Percentiles rank a stretch among this genome's conserved stretches.
These are phyloP conservation scores for Danio choprae DNA, from an alignment of 2,797 vertebrate species.

Conservation along the genomic window DNA sequence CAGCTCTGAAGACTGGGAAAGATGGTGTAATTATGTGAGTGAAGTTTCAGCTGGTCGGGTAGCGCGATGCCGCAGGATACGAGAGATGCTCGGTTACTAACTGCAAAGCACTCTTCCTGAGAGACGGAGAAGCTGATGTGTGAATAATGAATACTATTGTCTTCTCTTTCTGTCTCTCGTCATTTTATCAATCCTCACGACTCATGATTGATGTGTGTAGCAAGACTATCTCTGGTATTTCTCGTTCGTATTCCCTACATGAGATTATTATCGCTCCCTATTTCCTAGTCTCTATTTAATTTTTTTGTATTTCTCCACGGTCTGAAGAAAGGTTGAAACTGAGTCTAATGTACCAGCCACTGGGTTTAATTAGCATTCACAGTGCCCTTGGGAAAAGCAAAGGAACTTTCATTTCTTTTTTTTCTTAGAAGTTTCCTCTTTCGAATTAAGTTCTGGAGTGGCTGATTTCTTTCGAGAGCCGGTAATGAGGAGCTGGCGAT, in stretches of 20 bases:
- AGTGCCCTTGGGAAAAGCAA: constrained; percentile 55
- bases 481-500: constrained; percentile 64
- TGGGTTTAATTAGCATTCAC: constrained; percentile 67
- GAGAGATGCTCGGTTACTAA: constrained; percentile 59
- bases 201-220: constrained; percentile 4
- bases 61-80: constrained; percentile 53
- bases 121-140: constrained; percentile 60
- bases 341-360: constrained; percentile 52
- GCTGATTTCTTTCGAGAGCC: constrained; percentile 58
- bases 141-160: constrained; percentile 69
- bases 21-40: constrained; percentile 62
- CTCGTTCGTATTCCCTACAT: constrained; percentile 21
- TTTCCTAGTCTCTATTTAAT: constrained; percentile 17
- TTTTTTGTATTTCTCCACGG: constrained; percentile 33
- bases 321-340: constrained; percentile 61
- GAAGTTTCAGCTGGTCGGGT: constrained; percentile 54
- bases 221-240: constrained; percentile 1
- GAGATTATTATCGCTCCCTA: constrained; percentile 27
- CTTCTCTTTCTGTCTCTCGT: constrained; percentile 51
- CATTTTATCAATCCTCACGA: constrained; percentile 23
- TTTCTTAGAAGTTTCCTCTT: constrained; percentile 61
- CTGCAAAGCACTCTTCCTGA: constrained; percentile 57
- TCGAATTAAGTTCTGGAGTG: constrained; percentile 58
- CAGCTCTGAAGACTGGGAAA: constrained; percentile 17
- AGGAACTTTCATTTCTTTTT: constrained; percentile 61